A percentile compares a stretch with the other conserved stretches of the same genome.
Evolutionary conservation across 92 coral and sea anemone species (phyloP).

Genomic region (Phenganax stokvisi): DNA sequence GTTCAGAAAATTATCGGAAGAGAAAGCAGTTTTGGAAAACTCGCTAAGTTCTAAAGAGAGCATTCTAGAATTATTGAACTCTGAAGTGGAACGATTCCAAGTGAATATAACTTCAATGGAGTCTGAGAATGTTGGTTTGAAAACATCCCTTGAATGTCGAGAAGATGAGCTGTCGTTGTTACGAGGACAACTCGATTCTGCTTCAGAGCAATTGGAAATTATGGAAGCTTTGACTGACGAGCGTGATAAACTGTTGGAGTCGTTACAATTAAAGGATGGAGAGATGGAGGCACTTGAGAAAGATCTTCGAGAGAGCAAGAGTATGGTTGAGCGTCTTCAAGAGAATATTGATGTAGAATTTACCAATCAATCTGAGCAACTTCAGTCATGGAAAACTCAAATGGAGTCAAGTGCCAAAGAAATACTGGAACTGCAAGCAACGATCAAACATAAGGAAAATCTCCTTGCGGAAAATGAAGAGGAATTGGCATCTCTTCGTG

Average conservation of each 20-base stretch:
- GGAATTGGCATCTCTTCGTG: conserved; percentile 3
- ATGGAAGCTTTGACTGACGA: conserved; percentile 8
- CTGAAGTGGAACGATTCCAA: conserved; percentile 38
- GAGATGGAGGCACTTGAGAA: not conserved
- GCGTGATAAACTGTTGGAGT: not conserved
- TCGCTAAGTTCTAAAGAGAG: conserved; percentile 41
- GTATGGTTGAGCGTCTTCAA: not conserved
- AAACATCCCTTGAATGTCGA: conserved; percentile 42
- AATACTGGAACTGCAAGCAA: not conserved
- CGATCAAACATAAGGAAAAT: not conserved
- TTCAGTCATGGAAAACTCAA: conserved; percentile 2
- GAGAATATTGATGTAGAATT: not conserved
- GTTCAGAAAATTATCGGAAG: conserved; percentile 32
- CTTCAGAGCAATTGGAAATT: conserved; percentile 28
- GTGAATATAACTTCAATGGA: conserved; percentile 30
- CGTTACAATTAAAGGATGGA: not conserved
- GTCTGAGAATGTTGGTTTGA: conserved; percentile 41
- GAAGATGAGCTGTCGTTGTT: conserved; percentile 42
- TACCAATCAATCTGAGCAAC: not conserved
- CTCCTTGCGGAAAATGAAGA: not conserved
- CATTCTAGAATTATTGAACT: conserved; percentile 15
- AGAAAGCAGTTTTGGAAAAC: conserved; percentile 21
- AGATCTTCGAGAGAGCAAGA: not conserved
- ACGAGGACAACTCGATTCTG: conserved; percentile 39
- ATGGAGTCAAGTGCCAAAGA: not conserved